Evolutionary conservation across 2,113 vertebrate species (phyloP).

Genomic region (Pogonocichla stellata): DNA sequence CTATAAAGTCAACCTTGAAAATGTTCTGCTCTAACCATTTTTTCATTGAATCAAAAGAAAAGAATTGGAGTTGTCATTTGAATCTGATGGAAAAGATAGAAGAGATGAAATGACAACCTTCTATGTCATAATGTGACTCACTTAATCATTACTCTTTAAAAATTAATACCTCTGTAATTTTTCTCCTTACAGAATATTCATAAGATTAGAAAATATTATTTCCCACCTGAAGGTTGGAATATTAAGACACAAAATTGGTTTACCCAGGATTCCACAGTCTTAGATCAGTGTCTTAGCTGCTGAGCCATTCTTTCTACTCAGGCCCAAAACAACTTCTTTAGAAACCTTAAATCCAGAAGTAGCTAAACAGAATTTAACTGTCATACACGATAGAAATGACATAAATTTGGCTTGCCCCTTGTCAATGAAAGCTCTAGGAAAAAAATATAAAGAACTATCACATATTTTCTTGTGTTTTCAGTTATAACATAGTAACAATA

Average conservation of each 20-base stretch:
- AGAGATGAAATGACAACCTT: neutral
- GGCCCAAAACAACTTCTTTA: fast-evolving
- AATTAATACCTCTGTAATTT: neutral
- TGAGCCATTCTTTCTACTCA: neutral
- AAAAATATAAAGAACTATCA: neutral
- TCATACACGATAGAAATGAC: neutral
- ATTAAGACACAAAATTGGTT: neutral
- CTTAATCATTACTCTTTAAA: neutral
- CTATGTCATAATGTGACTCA: neutral
- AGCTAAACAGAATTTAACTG: neutral
- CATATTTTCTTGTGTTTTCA: neutral
- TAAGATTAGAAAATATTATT: neutral
- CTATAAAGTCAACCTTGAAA: neutral
- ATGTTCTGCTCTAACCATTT: neutral
- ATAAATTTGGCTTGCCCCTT: fast-evolving
- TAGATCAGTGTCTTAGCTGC: neutral
- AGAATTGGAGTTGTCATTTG: neutral
- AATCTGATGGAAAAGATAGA: neutral
- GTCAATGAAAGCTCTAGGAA: neutral
- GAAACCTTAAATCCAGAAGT: neutral
- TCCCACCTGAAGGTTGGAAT: neutral
- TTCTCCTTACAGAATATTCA: neutral
- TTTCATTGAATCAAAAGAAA: neutral
- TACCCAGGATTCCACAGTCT: neutral
- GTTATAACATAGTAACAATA: neutral